Base-by-base conservation (phyloP, 2,888 invertebrate genomes). In the Seira ritae region DNA sequence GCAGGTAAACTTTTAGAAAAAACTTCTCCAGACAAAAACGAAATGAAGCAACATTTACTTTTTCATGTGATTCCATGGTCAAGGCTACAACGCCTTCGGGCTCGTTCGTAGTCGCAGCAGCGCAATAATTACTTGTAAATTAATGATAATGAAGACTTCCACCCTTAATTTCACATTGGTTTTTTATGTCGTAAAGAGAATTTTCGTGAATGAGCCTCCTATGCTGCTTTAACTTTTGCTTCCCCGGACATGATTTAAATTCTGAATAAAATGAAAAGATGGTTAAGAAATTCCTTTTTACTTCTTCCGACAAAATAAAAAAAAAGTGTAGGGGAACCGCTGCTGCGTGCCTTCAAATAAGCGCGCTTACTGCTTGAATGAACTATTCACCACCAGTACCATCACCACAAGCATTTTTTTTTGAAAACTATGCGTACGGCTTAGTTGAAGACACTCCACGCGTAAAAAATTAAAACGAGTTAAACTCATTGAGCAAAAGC, bases 171-270 rank as follows among this genome's bases (percentile, higher is more conserved):
- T 42, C 12, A 42, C 12, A 8, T 42, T 42, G 42, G 42, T 42
- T 12, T 4, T 12, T 42, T 12, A 42, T n/a, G 42, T 42, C 42
- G 42, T 42, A 12, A 4, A 42, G 42, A 8, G 42, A 12, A 42
- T 8, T 42, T 42, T 12, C 42, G 42, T 42, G 42, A 8, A 12
- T 42, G 4, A 12, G 42, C 42, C 42, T 42, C n/a, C n/a, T n/a
- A n/a, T n/a, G 42, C 42, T 42, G 42, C 6, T n/a, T 42, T 42
- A 42, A 42, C 42, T 42, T 12, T 42, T 42, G 42, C 42, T 42
- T 42, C 12, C 15, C 67, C 60, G 69, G 76, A 76, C 76, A 76
- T 67, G 76, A 76, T 76, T 68, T 50, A 67, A 76, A 76, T 76
- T 76, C 55, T 68, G 31, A 76, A 68, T 76, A 55, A 68, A 66